Evolutionary conservation across 2,113 vertebrate genomes (phyloP), one percentile per base, ranked within the genome.

Genomic region (Lethenteron reissneri): DNA sequence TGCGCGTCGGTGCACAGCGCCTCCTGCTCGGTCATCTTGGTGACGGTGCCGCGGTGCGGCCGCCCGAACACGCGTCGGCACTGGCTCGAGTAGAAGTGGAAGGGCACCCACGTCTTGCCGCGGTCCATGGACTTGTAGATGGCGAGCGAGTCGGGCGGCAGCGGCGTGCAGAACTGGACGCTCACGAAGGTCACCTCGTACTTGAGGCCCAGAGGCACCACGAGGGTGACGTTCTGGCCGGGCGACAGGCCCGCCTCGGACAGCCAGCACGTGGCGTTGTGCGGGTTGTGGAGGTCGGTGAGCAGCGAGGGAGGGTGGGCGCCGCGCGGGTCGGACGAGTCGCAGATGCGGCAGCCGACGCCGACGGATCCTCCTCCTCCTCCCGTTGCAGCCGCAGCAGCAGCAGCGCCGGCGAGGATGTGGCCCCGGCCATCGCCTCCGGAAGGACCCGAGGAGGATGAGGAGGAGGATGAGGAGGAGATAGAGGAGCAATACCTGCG

Each of bases 61-160:
- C 83, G 85, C 81, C 86, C 89, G 83, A 88, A 99, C 85, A 90
- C 91, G 80, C 90, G 90, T 74, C 90, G 81, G 81, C 94, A 99
- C 82, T 95, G 91, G 25, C 87, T 86, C 25, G 94, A 99, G 81
- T 99, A 99, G 76, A 86, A 91, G 80, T 99, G 94, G 77, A 97
- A 97, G 72, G 94, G 89, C 17, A 92, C 87, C 94, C 94, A 97
- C 11, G 86, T 87, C 78, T 89, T 89, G 9, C 94, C 92, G 77
- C 90, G 89, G 85, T 97, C 94, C 94, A 97, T 97, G 72, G 92
- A 97, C 78, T 97, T 97, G 80, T 84, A 87, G 76, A 97, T 94
- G 64, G 81, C 87, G 90, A 97, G 94, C 75, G 92, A 97, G 74
- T 97, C 94, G 0, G 94, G 94, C 62, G 64, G n/a, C n/a, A 90